A percentile compares a stretch with the other conserved stretches of the same genome.
These are phyloP conservation scores for Channa argus DNA, from an alignment of 2,113 vertebrate species.

Conservation along the genomic window DNA sequence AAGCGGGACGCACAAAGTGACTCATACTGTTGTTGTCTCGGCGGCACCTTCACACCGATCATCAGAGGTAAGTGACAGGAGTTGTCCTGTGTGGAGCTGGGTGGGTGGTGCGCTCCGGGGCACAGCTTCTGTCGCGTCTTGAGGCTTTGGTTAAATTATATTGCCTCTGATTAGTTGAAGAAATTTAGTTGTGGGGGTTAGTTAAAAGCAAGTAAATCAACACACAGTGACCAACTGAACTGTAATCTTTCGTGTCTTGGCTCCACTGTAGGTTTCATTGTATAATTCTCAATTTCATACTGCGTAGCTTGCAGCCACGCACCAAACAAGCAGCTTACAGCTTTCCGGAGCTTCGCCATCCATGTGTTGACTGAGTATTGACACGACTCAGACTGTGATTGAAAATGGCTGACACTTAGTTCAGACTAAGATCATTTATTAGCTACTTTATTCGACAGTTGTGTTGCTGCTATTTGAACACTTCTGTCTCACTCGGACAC, in stretches of 20 bases:
- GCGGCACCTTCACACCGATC: slow-evolving; percentile 49
- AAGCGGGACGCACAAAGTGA: slow-evolving; percentile 43
- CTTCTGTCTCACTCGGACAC: slow-evolving; percentile 3
- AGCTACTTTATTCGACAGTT: background rate
- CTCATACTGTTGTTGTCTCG: slow-evolving; percentile 21
- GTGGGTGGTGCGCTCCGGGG: slow-evolving; percentile 44
- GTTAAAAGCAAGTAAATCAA: background rate
- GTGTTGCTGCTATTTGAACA: background rate
- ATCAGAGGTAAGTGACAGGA: slow-evolving; percentile 76
- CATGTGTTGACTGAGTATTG: slow-evolving; percentile 36
- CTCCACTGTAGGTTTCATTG: slow-evolving; percentile 23
- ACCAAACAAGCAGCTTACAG: slow-evolving; percentile 35
- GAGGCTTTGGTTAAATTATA: slow-evolving; percentile 27
- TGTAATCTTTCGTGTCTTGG: background rate
- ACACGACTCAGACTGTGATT: slow-evolving; percentile 8
- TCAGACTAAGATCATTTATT: slow-evolving; percentile 1
- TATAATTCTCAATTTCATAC: slow-evolving; percentile 68
- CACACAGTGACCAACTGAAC: background rate
- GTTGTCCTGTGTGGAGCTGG: slow-evolving; percentile 53
- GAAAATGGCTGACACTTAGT: slow-evolving; percentile 5
- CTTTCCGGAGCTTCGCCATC: slow-evolving; percentile 42
- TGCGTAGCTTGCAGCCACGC: slow-evolving; percentile 77
- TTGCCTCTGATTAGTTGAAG: slow-evolving; percentile 2
- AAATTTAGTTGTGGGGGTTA: background rate
- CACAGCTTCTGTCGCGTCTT: slow-evolving; percentile 33